Conservation (phyloP, 2,797 vertebrate species). For the Mus minutoides region DNA sequence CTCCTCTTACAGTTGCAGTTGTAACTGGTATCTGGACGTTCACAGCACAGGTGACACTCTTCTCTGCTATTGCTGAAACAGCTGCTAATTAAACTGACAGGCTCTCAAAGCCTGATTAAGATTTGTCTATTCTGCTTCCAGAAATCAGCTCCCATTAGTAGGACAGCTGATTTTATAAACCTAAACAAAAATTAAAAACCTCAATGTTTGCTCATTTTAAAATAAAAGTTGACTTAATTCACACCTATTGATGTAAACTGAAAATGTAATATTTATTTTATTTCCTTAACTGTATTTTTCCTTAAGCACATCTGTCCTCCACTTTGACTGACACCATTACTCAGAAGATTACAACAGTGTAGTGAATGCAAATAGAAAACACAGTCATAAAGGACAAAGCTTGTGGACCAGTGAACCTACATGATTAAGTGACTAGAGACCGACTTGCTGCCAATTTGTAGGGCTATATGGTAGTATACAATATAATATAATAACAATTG, state of each 20-base stretch:
- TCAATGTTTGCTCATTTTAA: slow-evolving; percentile 43
- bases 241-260: not conserved
- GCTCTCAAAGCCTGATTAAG: slow-evolving; percentile 83
- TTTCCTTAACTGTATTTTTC: slow-evolving; percentile 49
- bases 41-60: slow-evolving; percentile 72
- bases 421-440: slow-evolving; percentile 10
- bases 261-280: not conserved
- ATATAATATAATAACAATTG: not conserved
- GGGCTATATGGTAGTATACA: not conserved
- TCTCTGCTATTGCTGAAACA: slow-evolving; percentile 80
- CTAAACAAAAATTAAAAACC: slow-evolving; percentile 74
- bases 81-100: slow-evolving; percentile 84
- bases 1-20: slow-evolving; percentile 64
- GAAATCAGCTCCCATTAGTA: slow-evolving; percentile 78
- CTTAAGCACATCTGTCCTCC: not conserved
- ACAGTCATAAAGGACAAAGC: slow-evolving; percentile 29
- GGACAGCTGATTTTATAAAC: slow-evolving; percentile 77
- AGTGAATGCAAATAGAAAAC: slow-evolving; percentile 60
- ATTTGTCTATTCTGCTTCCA: slow-evolving; percentile 82
- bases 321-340: slow-evolving; percentile 51
- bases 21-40: slow-evolving; percentile 75
- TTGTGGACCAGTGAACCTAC: slow-evolving; percentile 39
- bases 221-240: slow-evolving; percentile 62
- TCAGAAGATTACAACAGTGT: slow-evolving; percentile 59
- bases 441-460: not conserved